Percentiles rank a stretch among this genome's conserved stretches.
These are phyloP conservation scores for Chondrosia reniformis DNA, from an alignment of 37 sponge, comb jelly and placozoan genomes.

Conservation along the genomic window DNA sequence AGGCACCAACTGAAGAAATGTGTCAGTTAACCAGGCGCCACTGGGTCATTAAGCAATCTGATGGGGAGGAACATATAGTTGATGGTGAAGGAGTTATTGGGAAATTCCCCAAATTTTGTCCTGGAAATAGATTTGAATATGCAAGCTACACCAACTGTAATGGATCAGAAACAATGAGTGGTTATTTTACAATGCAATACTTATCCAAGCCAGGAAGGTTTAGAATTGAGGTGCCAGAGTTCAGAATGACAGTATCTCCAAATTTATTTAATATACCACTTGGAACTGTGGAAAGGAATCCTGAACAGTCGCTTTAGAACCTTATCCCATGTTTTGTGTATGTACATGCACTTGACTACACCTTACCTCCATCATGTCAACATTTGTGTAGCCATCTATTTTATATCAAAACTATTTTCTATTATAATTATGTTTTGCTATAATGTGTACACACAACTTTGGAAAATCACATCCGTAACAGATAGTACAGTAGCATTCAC, in stretches of 20 bases:
- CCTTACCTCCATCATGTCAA: no score
- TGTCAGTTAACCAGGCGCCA: conserved; percentile 30
- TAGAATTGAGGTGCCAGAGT: background rate
- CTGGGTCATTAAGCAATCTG: conserved; percentile 27
- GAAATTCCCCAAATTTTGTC: conserved; percentile 30
- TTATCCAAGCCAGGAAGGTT: background rate
- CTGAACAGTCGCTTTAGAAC: no score
- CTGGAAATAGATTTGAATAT: conserved; percentile 36
- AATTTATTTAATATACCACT: background rate
- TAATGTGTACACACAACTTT: no score
- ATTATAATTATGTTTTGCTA: no score
- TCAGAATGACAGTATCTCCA: no score
- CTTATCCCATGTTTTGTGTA: no score
- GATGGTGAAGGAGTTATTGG: conserved; percentile 53
- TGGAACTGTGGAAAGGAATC: no score
- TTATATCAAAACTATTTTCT: no score
- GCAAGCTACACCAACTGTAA: conserved; percentile 31
- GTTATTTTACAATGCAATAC: conserved; percentile 35
- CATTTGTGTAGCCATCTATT: no score
- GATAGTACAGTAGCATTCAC: no score
- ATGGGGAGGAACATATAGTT: conserved; percentile 19
- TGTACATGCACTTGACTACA: no score
- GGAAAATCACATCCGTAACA: no score
- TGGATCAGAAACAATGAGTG: conserved; percentile 41
- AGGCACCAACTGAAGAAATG: conserved; percentile 15